Conservation (phyloP, 2,888 invertebrate species). For the Blastobasis adustella region DNA sequence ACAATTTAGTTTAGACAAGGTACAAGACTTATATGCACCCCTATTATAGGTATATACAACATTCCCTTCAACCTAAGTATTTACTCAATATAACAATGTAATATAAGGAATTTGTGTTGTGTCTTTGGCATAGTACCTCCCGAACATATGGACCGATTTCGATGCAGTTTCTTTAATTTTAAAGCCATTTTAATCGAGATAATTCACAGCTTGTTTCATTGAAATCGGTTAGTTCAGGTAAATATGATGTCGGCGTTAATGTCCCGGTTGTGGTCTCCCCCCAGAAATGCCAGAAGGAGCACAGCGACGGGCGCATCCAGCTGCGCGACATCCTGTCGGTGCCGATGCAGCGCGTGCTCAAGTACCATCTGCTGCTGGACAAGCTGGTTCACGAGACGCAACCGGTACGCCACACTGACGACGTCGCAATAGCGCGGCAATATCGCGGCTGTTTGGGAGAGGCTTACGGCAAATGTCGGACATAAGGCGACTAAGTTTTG, state of each 20-base stretch:
- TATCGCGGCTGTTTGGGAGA: too few relatives aligned
- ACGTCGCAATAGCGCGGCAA: not conserved
- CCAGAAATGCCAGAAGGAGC: conserved; percentile 93
- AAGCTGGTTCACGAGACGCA: conserved; percentile 92
- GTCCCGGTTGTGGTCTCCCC: conserved; percentile 21
- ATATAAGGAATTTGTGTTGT: too few relatives aligned
- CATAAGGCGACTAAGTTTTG: too few relatives aligned
- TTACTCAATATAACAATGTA: too few relatives aligned
- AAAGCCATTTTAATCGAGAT: not conserved
- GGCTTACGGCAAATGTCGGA: too few relatives aligned
- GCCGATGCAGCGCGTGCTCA: conserved; percentile 98
- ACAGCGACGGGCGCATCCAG: conserved; percentile 96
- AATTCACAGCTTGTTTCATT: not conserved
- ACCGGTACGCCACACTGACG: conserved; percentile 68
- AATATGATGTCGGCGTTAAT: too few relatives aligned
- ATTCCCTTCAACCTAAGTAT: too few relatives aligned
- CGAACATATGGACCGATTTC: not conserved
- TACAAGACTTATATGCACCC: too few relatives aligned
- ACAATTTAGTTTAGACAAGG: too few relatives aligned
- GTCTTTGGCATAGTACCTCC: not conserved
- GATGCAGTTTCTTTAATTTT: not conserved
- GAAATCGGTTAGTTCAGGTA: not conserved
- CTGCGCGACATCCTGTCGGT: conserved; percentile 96
- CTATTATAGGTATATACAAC: too few relatives aligned
- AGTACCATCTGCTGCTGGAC: conserved; percentile 95